Base-by-base conservation (phyloP, 2,888 invertebrate species). In the Gastrophysa polygoni region DNA sequence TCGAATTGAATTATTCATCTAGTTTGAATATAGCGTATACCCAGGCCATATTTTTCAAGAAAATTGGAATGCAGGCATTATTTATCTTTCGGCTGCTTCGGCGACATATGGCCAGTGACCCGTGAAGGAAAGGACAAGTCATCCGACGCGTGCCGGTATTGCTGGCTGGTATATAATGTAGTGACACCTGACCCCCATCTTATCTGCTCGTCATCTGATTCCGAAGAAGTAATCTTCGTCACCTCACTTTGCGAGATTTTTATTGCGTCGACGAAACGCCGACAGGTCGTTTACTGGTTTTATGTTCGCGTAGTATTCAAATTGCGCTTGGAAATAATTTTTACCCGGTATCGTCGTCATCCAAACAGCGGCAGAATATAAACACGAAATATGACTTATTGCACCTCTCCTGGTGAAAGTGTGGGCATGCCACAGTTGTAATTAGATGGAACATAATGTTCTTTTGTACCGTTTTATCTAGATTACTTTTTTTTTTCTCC, bases 121-220 rank as follows among this genome's bases (percentile, higher is more conserved):
- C 61, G 48, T 29, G 47, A 49, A 14, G 14, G 14, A n/a, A n/a
- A 1, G 14, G 38, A 17, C 62, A 50, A 66, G 59, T 59, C 49
- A 66, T 58, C 62, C 55, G 62, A 60, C 65, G 65, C 65, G 65
- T 66, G 65, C 65, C 62, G 38, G 50, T 56, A 14, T 52, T 47
- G 49, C 24, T 24, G 7, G 32, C 11, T n/a, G n/a, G n/a, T 32
- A 32, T 3, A 11, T 14, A 3, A 38, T 38, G 14, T 56, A 55
- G 24, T 59, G 61, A 61, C 61, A 64, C 55, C 51, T 61, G 64
- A 64, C 64, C 61, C 44, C 34, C 29, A 47, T 44, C 16, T 60
- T 59, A 61, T 64, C 61, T 47, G 46, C 43, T 43, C 46, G 61
- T 46, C 38, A 64, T 64, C 58, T 55, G 28, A 52, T 61, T 61